Conservation (phyloP, 1,140 invertebrate species). For the Onthophagus taurus region DNA sequence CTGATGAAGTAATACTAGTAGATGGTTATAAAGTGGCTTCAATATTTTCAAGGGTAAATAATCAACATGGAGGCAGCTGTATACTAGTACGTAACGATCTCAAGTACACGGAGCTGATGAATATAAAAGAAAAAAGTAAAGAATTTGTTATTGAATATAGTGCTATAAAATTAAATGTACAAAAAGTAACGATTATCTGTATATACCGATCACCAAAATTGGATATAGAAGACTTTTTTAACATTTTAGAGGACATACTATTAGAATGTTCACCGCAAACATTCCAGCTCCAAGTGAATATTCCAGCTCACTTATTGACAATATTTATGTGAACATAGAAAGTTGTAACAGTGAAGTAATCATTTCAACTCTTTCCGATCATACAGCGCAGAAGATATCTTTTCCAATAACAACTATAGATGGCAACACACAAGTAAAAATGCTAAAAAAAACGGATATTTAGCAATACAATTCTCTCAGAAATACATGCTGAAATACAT, state of each 20-base stretch:
- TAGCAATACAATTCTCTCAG: no score
- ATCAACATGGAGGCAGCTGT: neutral
- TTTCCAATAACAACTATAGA: conserved; percentile 2
- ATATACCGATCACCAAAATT: neutral
- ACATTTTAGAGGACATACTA: neutral
- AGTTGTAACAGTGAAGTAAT: neutral
- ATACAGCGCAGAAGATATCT: neutral
- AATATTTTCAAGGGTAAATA: neutral
- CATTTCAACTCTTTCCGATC: conserved; percentile 1
- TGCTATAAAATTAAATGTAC: conserved; percentile 1
- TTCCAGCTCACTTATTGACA: neutral
- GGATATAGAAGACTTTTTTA: neutral
- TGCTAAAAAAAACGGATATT: no score
- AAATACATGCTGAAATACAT: no score
- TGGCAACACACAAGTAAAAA: neutral
- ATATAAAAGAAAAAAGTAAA: conserved; percentile 4
- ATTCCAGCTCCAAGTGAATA: neutral
- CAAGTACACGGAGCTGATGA: neutral
- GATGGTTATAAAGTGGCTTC: neutral
- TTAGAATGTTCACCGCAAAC: neutral
- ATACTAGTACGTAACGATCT: neutral
- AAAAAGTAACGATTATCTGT: neutral
- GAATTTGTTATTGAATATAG: conserved; percentile 1
- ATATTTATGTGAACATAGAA: neutral
- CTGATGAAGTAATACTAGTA: neutral